Conservation (phyloP, 2,888 invertebrate species). For the Andrena hattorfiana region DNA sequence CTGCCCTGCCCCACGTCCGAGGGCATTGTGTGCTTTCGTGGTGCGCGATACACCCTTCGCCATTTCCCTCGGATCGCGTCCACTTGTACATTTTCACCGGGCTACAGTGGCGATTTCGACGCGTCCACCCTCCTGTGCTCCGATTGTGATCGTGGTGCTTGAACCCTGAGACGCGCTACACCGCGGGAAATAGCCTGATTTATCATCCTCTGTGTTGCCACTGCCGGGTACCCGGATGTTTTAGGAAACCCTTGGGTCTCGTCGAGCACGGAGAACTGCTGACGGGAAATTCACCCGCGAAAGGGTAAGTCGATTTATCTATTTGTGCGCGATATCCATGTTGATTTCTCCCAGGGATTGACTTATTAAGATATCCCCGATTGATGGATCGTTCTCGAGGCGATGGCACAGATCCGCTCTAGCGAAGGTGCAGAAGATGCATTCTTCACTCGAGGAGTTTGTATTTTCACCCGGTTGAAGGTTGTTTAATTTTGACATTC, state of each 20-base stretch:
- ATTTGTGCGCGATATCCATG: conserved; percentile 7
- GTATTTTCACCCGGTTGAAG: too few species aligned
- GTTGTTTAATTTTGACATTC: not conserved
- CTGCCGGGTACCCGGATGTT: conserved; percentile 1
- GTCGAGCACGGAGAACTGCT: conserved; percentile 21
- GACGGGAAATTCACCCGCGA: conserved; percentile 11
- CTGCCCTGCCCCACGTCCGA: not conserved
- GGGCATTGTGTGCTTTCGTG: not conserved
- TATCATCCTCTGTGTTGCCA: conserved; percentile 18
- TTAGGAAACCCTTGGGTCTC: conserved; percentile 48
- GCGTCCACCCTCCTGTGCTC: not conserved
- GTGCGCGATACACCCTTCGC: not conserved
- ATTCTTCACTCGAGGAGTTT: too few species aligned
- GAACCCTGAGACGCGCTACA: not conserved
- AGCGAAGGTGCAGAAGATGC: too few species aligned
- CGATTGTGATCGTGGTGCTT: not conserved
- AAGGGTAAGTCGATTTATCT: conserved; percentile 50
- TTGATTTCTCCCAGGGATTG: conserved; percentile 42
- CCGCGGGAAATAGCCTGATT: not conserved
- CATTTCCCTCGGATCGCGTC: too few species aligned
- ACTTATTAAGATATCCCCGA: conserved; percentile 9
- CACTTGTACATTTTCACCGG: too few species aligned
- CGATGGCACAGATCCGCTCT: not conserved
- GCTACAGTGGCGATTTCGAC: too few species aligned
- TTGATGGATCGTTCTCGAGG: conserved; percentile 8